Evolutionary conservation across 2,888 invertebrate species (phyloP).

Genomic region (Eumacrocentrus americanus): DNA sequence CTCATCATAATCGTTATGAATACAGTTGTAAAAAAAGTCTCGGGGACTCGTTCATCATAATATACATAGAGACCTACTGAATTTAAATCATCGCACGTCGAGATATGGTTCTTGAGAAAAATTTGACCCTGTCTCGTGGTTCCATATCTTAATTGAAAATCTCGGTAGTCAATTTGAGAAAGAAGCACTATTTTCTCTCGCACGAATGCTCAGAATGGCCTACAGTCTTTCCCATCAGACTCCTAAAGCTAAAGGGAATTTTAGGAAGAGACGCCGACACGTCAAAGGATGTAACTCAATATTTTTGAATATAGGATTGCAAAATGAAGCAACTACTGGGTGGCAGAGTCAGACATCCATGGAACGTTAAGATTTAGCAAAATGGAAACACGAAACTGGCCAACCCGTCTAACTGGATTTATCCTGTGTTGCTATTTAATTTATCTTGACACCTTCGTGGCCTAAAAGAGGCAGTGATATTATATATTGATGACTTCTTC

Average conservation of each 20-base stretch:
- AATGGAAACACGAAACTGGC: conserved; percentile 34
- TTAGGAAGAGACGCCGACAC: conserved; percentile 17
- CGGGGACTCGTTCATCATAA: not conserved
- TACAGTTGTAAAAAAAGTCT: not conserved
- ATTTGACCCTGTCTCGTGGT: conserved; percentile 1
- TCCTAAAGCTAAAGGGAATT: too few relatives aligned
- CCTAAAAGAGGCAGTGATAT: too few relatives aligned
- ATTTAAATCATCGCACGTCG: not conserved
- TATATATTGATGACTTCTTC: not conserved
- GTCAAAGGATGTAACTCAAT: conserved; percentile 56
- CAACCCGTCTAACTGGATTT: not conserved
- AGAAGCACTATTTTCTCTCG: conserved; percentile 37
- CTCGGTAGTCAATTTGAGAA: conserved; percentile 30
- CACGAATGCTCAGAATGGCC: not conserved
- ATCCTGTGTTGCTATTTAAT: too few relatives aligned
- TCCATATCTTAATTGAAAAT: conserved; percentile 33
- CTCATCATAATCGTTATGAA: conserved; percentile 12
- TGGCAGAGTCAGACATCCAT: too few relatives aligned
- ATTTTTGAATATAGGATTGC: conserved; percentile 47
- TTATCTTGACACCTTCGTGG: too few relatives aligned
- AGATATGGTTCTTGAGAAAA: not conserved
- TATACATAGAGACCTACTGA: not conserved
- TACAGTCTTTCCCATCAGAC: too few relatives aligned
- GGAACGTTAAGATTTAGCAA: too few relatives aligned
- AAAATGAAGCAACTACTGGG: conserved; percentile 32